These are phyloP conservation scores for Phaedon cochleariae DNA, from an alignment of 2,888 invertebrate genomes.

Conservation along the genomic window DNA sequence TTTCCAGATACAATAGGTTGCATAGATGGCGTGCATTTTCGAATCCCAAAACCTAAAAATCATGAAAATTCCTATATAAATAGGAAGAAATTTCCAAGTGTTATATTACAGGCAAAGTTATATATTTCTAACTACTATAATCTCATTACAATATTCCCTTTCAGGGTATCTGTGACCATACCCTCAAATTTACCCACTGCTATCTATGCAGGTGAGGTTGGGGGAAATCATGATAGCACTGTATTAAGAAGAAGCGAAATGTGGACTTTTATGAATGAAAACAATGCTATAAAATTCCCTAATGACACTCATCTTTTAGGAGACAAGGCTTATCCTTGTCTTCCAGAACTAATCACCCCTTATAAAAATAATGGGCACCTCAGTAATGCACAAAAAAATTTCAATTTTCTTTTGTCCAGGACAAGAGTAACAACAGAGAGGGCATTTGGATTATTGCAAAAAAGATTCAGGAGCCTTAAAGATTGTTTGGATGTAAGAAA, in stretches of 20 bases:
- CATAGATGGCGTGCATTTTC: constrained; percentile 12
- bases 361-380: no score
- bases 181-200: constrained; percentile 9
- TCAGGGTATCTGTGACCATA: constrained; percentile 9
- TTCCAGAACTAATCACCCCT: no score
- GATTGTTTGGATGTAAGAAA: no score
- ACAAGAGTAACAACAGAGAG: not conserved
- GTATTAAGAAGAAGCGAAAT: constrained; percentile 9
- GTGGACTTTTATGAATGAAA: not conserved
- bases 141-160: not conserved
- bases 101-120: constrained; percentile 1
- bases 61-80: constrained; percentile 6
- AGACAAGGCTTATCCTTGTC: no score
- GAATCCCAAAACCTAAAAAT: constrained; percentile 1
- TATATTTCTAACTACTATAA: no score
- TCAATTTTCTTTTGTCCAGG: constrained; percentile 7
- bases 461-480: no score
- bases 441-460: no score
- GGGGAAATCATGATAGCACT: no score
- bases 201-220: constrained; percentile 16
- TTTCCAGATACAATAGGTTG: constrained; percentile 3
- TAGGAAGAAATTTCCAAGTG: not conserved
- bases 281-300: not conserved
- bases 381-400: no score
- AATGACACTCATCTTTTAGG: no score